Evolutionary conservation across 2,888 invertebrate genomes (phyloP).

Genomic region (Pollenia labialis): DNA sequence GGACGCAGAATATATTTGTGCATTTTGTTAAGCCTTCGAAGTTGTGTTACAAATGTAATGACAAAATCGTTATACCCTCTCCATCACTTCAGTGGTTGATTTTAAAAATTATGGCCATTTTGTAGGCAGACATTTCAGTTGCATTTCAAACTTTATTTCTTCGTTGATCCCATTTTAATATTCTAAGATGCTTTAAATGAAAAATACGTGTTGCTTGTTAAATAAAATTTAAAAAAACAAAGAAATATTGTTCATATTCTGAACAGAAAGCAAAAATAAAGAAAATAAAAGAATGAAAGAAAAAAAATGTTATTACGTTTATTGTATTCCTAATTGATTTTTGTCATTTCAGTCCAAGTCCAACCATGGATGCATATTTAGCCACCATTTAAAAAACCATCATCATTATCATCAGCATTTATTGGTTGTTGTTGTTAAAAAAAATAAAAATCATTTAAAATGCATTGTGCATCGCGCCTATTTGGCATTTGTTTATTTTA

Average conservation of each 20-base stretch:
- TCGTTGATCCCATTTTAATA: slow-evolving; percentile 84
- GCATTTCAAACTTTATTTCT: slow-evolving; percentile 59
- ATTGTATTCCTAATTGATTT: slow-evolving; percentile 80
- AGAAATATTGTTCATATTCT: slow-evolving; percentile 4
- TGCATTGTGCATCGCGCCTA: slow-evolving; percentile 78
- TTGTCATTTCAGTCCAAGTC: slow-evolving; percentile 60
- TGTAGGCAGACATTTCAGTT: slow-evolving; percentile 52
- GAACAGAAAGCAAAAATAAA: neutral
- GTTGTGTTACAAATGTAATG: no score
- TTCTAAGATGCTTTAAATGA: slow-evolving; percentile 83
- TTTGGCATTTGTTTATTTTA: slow-evolving; percentile 75
- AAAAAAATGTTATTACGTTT: slow-evolving; percentile 75
- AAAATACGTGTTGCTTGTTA: slow-evolving; percentile 82
- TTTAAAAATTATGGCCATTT: slow-evolving; percentile 46
- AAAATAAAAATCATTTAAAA: slow-evolving; percentile 74
- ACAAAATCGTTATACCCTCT: no score
- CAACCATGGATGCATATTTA: slow-evolving; percentile 61
- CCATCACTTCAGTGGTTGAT: no score
- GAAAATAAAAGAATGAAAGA: neutral
- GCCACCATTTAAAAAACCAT: slow-evolving; percentile 66
- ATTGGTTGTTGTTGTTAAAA: slow-evolving; percentile 48
- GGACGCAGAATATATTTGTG: no score
- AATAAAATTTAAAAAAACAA: slow-evolving; percentile 53
- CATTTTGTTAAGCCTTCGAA: no score
- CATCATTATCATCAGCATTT: slow-evolving; percentile 66